phyloP scores from a whole-genome alignment of 2,797 vertebrate genomes.

The Eulemur rubriventer region DNA sequence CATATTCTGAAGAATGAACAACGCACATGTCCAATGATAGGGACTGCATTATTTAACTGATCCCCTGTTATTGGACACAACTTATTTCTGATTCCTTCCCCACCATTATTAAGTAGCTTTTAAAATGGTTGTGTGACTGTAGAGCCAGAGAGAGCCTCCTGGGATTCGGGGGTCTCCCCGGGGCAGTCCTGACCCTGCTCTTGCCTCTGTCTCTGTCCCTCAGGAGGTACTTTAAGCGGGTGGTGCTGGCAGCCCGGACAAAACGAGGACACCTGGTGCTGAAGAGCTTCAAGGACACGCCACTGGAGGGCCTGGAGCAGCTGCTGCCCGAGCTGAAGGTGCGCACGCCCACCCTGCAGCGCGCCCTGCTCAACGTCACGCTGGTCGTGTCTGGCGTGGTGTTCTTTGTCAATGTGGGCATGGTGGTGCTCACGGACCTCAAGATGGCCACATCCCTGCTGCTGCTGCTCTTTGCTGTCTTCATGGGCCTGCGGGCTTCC shows the following conservation, averaged over 20 bases:
- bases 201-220: rapidly evolving
- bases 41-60: not conserved
- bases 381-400: constrained; percentile 75
- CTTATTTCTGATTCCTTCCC: not conserved
- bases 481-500: constrained; percentile 82
- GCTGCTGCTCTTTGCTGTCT: constrained; percentile 77
- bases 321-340: constrained; percentile 81
- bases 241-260: constrained; percentile 78
- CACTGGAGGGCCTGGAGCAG: constrained; percentile 83
- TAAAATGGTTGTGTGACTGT: not conserved
- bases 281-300: constrained; percentile 85
- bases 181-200: not conserved
- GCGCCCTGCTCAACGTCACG: constrained; percentile 78
- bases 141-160: not conserved
- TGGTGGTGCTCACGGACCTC: constrained; percentile 82
- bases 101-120: not conserved
- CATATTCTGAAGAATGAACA: not conserved
- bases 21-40: not conserved
- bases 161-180: not conserved
- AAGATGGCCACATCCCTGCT: constrained; percentile 82
- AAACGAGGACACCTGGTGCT: constrained; percentile 79
- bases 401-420: constrained; percentile 84
- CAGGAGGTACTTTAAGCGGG: constrained; percentile 84
- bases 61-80: not conserved
- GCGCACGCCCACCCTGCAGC: constrained; percentile 77